A percentile compares a stretch with the other conserved stretches of the same genome.
phyloP scores from a whole-genome alignment of 2,797 vertebrate genomes.

The Heterohyrax brucei region DNA sequence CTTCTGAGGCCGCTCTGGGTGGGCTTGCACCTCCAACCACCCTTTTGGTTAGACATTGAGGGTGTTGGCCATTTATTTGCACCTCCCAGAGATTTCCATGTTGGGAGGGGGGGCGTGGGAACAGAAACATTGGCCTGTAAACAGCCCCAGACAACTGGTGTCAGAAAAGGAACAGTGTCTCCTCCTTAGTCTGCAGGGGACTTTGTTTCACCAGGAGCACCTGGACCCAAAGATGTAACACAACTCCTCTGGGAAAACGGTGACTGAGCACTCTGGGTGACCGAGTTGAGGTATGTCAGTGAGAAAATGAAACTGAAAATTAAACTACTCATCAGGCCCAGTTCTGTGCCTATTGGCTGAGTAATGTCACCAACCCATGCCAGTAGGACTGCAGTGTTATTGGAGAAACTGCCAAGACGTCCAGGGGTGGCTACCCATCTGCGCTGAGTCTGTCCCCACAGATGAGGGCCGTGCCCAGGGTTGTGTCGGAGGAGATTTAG shows the following conservation, averaged over 20 bases:
- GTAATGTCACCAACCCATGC: neutral
- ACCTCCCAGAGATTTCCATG: no score
- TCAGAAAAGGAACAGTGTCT: neutral
- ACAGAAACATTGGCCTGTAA: no score
- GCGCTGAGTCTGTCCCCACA: neutral
- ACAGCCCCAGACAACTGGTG: rapidly evolving
- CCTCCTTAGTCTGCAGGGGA: neutral
- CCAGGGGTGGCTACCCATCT: neutral
- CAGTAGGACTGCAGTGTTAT: neutral
- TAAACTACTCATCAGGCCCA: neutral
- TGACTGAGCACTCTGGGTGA: neutral
- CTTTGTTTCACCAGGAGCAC: neutral
- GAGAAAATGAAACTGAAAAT: neutral
- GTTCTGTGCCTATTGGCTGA: neutral
- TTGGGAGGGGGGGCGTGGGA: no score
- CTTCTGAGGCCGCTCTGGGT: no score
- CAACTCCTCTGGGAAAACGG: neutral
- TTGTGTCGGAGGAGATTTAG: constrained; percentile 1
- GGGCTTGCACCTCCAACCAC: no score
- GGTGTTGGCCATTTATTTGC: no score
- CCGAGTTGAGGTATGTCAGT: neutral
- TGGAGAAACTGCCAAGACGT: neutral
- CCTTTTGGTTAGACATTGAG: no score
- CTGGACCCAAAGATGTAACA: neutral
- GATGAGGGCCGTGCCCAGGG: neutral